Conservation (phyloP, 2,888 invertebrate species). For the Hydropsyche betteni region DNA sequence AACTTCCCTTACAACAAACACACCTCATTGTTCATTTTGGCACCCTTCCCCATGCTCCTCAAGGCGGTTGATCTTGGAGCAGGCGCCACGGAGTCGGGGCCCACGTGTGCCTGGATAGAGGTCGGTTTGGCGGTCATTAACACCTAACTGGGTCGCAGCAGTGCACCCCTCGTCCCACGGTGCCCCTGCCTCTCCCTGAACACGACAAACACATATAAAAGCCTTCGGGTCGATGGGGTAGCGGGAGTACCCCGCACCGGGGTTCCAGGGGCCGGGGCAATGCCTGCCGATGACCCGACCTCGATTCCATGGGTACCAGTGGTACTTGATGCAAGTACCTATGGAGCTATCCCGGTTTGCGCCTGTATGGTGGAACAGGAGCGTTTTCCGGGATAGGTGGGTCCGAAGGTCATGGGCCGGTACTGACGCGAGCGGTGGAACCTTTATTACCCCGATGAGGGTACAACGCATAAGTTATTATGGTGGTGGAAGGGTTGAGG, state of each 20-base stretch:
- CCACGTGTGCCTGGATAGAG: slow-evolving; percentile 21
- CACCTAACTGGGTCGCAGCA: slow-evolving; percentile 37
- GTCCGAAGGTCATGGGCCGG: slow-evolving; percentile 39
- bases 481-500: too few species aligned
- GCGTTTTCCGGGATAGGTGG: slow-evolving; percentile 20
- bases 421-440: neutral
- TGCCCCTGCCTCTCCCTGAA: neutral
- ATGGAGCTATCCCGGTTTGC: neutral
- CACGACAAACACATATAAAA: too few species aligned
- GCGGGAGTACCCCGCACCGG: neutral
- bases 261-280: slow-evolving; percentile 40
- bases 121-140: slow-evolving; percentile 40
- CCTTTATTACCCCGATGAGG: slow-evolving; percentile 15
- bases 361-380: neutral
- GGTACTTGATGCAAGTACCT: slow-evolving; percentile 12
- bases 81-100: slow-evolving; percentile 15
- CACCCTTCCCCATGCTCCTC: neutral
- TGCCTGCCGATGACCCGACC: slow-evolving; percentile 39
- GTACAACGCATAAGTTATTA: slow-evolving; percentile 17
- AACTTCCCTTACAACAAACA: neutral
- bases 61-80: slow-evolving; percentile 30
- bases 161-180: slow-evolving; percentile 20
- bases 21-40: neutral
- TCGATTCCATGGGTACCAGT: slow-evolving; percentile 21
- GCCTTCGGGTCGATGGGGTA: neutral